A percentile compares a stretch with the other conserved stretches of the same genome.
Evolutionary conservation across 2,113 vertebrate genomes (phyloP).

Genomic region (Cepphus grylle): DNA sequence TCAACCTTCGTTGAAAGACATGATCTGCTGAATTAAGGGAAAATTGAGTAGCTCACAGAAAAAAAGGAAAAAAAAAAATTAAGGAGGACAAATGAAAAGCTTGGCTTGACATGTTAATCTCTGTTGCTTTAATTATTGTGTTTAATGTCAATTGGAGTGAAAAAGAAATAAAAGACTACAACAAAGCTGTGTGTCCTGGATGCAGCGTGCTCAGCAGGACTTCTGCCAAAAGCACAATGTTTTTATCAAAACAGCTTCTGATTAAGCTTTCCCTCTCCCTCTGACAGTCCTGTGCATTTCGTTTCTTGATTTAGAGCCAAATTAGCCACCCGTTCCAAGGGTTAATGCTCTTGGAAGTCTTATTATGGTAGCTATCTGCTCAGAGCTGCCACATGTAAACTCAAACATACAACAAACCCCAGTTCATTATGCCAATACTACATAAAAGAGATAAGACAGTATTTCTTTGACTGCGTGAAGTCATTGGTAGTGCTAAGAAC

Average conservation of each 20-base stretch:
- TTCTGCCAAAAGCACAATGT: constrained; percentile 17
- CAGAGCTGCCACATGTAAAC: neutral
- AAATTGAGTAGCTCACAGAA: neutral
- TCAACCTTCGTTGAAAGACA: constrained; percentile 1
- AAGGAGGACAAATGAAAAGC: neutral
- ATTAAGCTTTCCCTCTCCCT: constrained; percentile 3
- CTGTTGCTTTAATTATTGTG: constrained; percentile 37
- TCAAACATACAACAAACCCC: neutral
- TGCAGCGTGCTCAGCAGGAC: neutral
- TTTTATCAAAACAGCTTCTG: constrained; percentile 24
- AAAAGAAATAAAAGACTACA: neutral
- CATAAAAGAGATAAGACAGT: neutral
- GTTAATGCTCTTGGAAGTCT: neutral
- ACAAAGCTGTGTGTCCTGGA: constrained; percentile 3
- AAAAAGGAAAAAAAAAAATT: neutral
- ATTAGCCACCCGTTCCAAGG: neutral
- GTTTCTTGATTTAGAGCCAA: constrained; percentile 12
- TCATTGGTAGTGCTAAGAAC: neutral
- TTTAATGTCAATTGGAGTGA: constrained; percentile 11
- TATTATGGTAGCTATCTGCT: neutral
- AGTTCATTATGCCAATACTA: neutral
- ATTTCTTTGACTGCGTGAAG: neutral
- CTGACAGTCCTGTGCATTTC: neutral
- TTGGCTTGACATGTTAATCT: constrained; percentile 43
- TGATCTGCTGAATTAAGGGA: constrained; percentile 20